Conservation (phyloP, 2,888 invertebrate genomes). For the Acleris literana region DNA sequence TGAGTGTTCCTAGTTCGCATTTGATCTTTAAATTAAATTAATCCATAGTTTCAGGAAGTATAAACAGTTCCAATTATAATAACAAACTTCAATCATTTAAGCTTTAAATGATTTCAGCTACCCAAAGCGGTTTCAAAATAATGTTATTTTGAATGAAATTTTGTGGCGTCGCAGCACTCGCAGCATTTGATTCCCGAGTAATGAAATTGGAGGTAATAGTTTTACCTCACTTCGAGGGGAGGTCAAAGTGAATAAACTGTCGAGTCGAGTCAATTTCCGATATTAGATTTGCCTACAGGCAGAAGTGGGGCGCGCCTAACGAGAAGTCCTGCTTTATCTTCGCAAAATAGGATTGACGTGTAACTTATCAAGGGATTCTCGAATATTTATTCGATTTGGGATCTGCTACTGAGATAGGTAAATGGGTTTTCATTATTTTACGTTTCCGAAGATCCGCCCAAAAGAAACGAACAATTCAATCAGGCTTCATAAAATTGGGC, state of each 20-base stretch:
- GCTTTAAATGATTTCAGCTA: slow-evolving; percentile 5
- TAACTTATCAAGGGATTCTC: slow-evolving; percentile 19
- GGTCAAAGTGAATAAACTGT: slow-evolving; percentile 68
- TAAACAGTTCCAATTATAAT: no score
- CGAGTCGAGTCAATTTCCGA: slow-evolving; percentile 70
- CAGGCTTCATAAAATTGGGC: not conserved
- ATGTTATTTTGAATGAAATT: slow-evolving; percentile 18
- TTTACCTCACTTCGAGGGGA: slow-evolving; percentile 65
- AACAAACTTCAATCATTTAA: not conserved
- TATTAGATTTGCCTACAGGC: slow-evolving; percentile 72
- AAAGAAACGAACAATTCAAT: slow-evolving; percentile 20
- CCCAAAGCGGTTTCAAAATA: slow-evolving; percentile 1
- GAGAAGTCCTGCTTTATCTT: slow-evolving; percentile 50
- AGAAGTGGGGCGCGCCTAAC: slow-evolving; percentile 50
- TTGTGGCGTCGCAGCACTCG: slow-evolving; percentile 38
- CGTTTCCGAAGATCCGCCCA: slow-evolving; percentile 6
- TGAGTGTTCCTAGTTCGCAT: no score
- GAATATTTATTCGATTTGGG: slow-evolving; percentile 30
- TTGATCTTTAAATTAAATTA: no score
- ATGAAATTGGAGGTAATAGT: slow-evolving; percentile 61
- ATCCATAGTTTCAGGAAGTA: no score
- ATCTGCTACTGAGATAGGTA: slow-evolving; percentile 19
- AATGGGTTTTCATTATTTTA: slow-evolving; percentile 18
- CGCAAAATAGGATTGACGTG: slow-evolving; percentile 37
- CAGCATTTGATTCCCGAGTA: slow-evolving; percentile 52